These are phyloP conservation scores for Nannoperca australis DNA, from an alignment of 2,797 vertebrate genomes.

Conservation along the genomic window DNA sequence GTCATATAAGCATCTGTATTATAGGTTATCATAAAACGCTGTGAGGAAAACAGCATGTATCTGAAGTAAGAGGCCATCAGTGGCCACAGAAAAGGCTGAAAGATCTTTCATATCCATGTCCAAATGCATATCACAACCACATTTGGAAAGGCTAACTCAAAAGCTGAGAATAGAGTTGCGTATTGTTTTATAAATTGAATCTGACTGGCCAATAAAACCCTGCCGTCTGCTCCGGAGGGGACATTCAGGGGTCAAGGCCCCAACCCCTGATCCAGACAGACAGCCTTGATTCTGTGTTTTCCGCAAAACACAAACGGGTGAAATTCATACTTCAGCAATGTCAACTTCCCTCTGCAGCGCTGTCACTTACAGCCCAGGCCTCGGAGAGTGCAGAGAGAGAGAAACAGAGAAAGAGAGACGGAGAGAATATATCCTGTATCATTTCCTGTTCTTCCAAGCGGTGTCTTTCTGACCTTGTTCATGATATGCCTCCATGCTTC, in stretches of 20 bases:
- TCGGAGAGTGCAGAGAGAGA: slow-evolving; percentile 56
- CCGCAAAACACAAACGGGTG: slow-evolving; percentile 80
- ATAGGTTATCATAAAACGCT: slow-evolving; percentile 3
- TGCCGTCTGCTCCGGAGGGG: slow-evolving; percentile 61
- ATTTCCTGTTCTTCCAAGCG: slow-evolving; percentile 83
- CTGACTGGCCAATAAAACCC: slow-evolving; percentile 79
- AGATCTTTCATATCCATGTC: slow-evolving; percentile 45
- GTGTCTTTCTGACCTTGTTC: slow-evolving; percentile 85
- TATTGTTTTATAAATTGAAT: slow-evolving; percentile 77
- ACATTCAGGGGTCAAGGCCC: slow-evolving; percentile 74
- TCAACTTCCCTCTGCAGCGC: slow-evolving; percentile 80
- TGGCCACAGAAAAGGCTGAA: slow-evolving; percentile 8
- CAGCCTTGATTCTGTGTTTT: slow-evolving; percentile 79
- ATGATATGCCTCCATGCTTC: slow-evolving; percentile 73
- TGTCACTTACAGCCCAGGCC: slow-evolving; percentile 75
- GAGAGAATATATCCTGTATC: slow-evolving; percentile 82
- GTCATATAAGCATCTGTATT: slow-evolving; percentile 14
- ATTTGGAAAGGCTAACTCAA: slow-evolving; percentile 47
- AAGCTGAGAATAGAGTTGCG: slow-evolving; percentile 66
- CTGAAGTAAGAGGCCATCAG: slow-evolving; percentile 1
- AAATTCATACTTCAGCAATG: slow-evolving; percentile 84
- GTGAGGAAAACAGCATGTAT: slow-evolving; percentile 17
- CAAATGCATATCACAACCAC: slow-evolving; percentile 42
- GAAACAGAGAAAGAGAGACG: slow-evolving; percentile 39
- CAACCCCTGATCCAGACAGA: slow-evolving; percentile 74